Conservation (phyloP, 2,113 vertebrate species). For the Hippoglossus stenolepis region DNA sequence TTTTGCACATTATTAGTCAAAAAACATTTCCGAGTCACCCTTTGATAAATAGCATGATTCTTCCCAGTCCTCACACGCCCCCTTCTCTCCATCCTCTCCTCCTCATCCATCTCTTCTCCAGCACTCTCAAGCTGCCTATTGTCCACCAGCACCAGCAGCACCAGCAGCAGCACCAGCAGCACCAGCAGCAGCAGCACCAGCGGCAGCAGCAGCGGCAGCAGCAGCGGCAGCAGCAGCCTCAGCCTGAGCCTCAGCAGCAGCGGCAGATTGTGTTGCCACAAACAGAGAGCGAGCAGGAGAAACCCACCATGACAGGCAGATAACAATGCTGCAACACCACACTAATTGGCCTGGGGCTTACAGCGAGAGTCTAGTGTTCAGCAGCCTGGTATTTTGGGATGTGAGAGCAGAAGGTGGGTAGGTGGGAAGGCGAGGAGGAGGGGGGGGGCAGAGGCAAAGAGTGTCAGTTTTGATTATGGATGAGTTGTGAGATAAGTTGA, state of each 20-base stretch:
- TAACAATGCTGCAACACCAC: conserved; percentile 79
- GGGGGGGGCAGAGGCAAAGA: conserved; percentile 39
- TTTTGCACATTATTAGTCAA: conserved; percentile 21
- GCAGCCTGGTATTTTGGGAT: conserved; percentile 72
- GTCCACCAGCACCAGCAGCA: conserved; percentile 42
- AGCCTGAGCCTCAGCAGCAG: not conserved
- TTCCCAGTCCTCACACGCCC: conserved; percentile 4
- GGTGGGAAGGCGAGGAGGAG: not conserved
- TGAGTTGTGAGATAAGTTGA: conserved; percentile 72
- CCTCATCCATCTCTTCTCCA: conserved; percentile 41
- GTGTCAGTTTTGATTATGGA: conserved; percentile 77
- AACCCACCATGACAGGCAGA: conserved; percentile 78
- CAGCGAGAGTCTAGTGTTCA: conserved; percentile 68
- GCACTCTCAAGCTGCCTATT: conserved; percentile 50
- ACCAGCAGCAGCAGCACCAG: conserved; percentile 6
- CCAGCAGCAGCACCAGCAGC: too few relatives aligned
- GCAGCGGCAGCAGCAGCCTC: too few relatives aligned
- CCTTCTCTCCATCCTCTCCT: conserved; percentile 33
- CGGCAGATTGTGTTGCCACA: conserved; percentile 71
- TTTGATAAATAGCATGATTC: conserved; percentile 33
- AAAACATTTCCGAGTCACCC: conserved; percentile 40
- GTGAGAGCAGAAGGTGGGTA: conserved; percentile 55
- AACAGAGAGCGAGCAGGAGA: conserved; percentile 70
- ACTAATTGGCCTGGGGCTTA: conserved; percentile 80
- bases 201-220: too few relatives aligned